Base-by-base conservation (phyloP, 2,888 invertebrate species). In the Napeogenes sylphis region DNA sequence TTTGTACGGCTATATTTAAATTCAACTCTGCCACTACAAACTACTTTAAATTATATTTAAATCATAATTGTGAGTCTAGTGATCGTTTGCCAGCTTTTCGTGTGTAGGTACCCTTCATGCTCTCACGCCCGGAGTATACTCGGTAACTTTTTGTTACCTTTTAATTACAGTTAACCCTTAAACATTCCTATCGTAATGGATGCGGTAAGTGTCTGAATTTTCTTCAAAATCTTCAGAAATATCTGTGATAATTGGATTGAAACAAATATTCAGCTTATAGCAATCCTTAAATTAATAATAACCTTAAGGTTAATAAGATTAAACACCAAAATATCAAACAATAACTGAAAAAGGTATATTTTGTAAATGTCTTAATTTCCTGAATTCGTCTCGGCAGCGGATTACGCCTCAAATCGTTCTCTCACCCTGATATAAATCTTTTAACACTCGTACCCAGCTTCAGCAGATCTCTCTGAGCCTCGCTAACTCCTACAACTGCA, bases 341-440 rank as follows among this genome's bases (percentile, higher is more conserved):
- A 51, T 8, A 51, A 51, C 51, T n/a, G 8, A 30, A 42, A 60
- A 55, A 45, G 55, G 32, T 56, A 64, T 47, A 60, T 71, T 67
- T 64, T 61, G 69, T 74, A 76, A 84, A 80, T 75, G 84, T 77
- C 81, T 85, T 89, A 82, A 89, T 90, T 88, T 90, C 88, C 87
- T 83, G 77, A 63, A 73, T 69, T 68, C 70, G 71, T 68, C 66
- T 70, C 68, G 71, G 67, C 63, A 61, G 66, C 68, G 76, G 78
- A 80, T 83, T 82, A 85, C 71, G 76, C 76, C 71, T 72, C 68
- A 76, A 77, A 79, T 78, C 79, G 77, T 76, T 78, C 73, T 77
- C 77, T 75, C 77, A 77, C 74, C 73, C 78, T 75, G 86, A 87
- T 88, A 90, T 90, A 90, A 90, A 90, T 90, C 90, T 90, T 84